Conservation (phyloP, 2,797 vertebrate genomes). For the Florisuga fusca region DNA sequence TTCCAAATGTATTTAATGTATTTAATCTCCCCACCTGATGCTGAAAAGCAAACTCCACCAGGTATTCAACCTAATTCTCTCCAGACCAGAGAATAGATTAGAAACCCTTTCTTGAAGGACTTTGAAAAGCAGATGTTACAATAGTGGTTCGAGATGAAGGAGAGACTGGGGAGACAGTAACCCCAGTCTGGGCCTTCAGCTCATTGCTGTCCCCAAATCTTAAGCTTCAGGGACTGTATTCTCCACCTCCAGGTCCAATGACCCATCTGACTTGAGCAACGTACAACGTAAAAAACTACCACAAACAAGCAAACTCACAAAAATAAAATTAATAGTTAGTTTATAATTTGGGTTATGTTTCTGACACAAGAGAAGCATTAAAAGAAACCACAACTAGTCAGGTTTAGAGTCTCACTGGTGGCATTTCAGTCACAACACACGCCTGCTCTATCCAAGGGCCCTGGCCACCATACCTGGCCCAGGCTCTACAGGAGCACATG, state of each 20-base stretch:
- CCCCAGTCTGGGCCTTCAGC: not conserved
- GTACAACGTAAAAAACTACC: not conserved
- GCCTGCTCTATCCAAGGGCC: not conserved
- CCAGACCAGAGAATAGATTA: not conserved
- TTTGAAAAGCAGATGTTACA: not conserved
- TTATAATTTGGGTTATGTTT: not conserved
- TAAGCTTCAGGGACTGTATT: not conserved
- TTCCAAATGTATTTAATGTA: not conserved
- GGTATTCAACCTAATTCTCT: not conserved
- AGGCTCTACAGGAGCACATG: fast-evolving
- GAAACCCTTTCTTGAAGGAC: not conserved
- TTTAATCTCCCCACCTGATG: not conserved
- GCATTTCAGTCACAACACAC: not conserved
- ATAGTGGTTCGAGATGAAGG: not conserved
- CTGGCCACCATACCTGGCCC: not conserved
- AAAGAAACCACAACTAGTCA: not conserved
- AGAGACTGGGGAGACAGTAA: not conserved
- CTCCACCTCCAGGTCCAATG: not conserved
- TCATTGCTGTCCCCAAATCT: not conserved
- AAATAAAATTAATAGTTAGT: not conserved
- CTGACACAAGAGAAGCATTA: not conserved
- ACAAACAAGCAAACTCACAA: not conserved
- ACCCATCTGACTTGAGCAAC: not conserved
- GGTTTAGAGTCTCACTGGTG: not conserved
- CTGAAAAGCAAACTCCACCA: not conserved